Evolutionary conservation across 2,113 vertebrate species (phyloP).

Genomic region (Nematolebias whitei): DNA sequence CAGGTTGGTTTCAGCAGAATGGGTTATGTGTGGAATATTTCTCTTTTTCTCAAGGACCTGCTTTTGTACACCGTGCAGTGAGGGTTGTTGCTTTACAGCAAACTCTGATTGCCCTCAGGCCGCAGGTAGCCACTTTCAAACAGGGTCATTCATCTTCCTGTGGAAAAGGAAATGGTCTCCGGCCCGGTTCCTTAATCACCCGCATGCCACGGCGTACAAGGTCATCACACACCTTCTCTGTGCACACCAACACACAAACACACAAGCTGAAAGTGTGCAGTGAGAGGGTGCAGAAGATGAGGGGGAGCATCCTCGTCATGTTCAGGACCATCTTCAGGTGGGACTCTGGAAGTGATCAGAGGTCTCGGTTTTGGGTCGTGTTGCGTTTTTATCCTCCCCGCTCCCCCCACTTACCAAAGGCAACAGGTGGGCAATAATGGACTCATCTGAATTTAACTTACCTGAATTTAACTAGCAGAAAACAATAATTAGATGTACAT

Average conservation of each 20-base stretch:
- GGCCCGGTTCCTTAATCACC: conserved; percentile 81
- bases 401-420: no score
- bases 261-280: background rate
- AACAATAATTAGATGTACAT: no score
- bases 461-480: no score
- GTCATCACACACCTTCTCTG: conserved; percentile 68
- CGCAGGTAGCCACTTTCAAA: conserved; percentile 77
- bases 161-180: conserved; percentile 77
- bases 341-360: conserved; percentile 40
- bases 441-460: no score
- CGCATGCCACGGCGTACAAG: conserved; percentile 75
- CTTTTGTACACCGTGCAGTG: conserved; percentile 53
- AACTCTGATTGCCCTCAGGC: conserved; percentile 78
- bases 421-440: no score
- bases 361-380: conserved; percentile 43
- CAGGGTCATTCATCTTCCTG: conserved; percentile 80
- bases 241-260: background rate
- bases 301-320: conserved; percentile 13
- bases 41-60: conserved; percentile 70
- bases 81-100: conserved; percentile 70
- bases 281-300: background rate
- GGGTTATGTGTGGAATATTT: conserved; percentile 55
- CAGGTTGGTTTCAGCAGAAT: conserved; percentile 59
- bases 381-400: conserved; percentile 14
- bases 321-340: conserved; percentile 31